Evolutionary conservation across 2,113 vertebrate genomes (phyloP).

Genomic region (Semicossyphus pulcher): DNA sequence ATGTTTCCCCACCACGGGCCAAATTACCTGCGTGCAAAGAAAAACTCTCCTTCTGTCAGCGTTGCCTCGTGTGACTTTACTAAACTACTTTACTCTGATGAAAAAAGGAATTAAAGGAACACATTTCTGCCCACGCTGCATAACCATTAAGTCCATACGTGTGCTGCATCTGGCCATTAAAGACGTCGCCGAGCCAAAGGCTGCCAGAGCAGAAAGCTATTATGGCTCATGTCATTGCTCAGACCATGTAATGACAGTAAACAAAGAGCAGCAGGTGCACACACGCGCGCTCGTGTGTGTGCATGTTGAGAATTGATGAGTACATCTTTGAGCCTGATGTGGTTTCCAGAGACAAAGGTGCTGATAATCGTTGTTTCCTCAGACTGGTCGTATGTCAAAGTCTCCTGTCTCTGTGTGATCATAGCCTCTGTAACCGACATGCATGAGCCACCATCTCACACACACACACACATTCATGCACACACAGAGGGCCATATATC

Average conservation of each 20-base stretch:
- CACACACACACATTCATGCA: slow-evolving; percentile 4
- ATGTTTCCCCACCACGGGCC: slow-evolving; percentile 18
- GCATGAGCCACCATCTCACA: slow-evolving; percentile 17
- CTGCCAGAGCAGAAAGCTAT: slow-evolving; percentile 24
- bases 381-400: slow-evolving; percentile 35
- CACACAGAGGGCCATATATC: slow-evolving; percentile 37
- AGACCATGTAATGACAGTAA: slow-evolving; percentile 7
- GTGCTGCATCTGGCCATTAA: slow-evolving; percentile 51
- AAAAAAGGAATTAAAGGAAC: slow-evolving; percentile 49
- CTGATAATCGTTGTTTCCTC: slow-evolving; percentile 26
- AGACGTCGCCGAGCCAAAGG: slow-evolving; percentile 1
- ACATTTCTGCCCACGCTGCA: slow-evolving; percentile 23
- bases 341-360: slow-evolving; percentile 16
- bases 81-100: slow-evolving; percentile 40
- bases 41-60: background rate
- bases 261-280: slow-evolving; percentile 29
- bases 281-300: background rate
- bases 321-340: slow-evolving; percentile 25
- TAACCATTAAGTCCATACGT: slow-evolving; percentile 40
- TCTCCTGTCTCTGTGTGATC: slow-evolving; percentile 22
- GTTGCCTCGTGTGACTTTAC: slow-evolving; percentile 24
- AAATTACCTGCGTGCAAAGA: background rate
- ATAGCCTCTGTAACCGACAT: slow-evolving; percentile 24
- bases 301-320: background rate
- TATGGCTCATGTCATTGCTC: slow-evolving; percentile 6